Evolutionary conservation across 2,113 vertebrate genomes (phyloP).

Genomic region (Grantiella picta): DNA sequence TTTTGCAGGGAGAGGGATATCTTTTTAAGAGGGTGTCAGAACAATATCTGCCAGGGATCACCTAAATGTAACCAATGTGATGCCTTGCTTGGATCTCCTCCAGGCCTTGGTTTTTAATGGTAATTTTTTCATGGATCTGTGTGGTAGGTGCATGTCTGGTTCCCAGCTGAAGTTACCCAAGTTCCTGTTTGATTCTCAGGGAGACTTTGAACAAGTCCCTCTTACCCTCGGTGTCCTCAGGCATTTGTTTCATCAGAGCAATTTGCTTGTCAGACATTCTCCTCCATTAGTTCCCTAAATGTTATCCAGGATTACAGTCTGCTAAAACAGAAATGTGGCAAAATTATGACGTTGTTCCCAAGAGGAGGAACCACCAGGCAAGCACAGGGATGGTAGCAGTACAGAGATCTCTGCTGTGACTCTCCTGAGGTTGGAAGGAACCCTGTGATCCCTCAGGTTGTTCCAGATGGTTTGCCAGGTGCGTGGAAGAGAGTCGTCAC

Average conservation of each 20-base stretch:
- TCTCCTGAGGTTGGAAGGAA: neutral
- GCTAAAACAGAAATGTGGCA: neutral
- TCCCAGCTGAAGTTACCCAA: neutral
- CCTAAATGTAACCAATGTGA: neutral
- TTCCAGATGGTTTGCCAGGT: neutral
- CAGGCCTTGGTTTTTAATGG: neutral
- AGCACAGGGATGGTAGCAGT: fast-evolving
- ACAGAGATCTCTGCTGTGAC: fast-evolving
- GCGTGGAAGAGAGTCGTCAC: neutral
- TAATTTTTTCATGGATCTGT: neutral
- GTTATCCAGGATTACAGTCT: neutral
- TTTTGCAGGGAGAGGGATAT: neutral
- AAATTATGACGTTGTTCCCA: neutral
- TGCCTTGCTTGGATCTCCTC: neutral
- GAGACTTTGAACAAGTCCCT: neutral
- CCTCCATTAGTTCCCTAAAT: neutral
- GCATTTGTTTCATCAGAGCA: neutral
- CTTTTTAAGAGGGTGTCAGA: neutral
- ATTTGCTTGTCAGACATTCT: neutral
- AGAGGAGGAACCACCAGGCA: neutral
- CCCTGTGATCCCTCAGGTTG: neutral
- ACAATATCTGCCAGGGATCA: neutral
- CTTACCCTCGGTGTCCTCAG: neutral
- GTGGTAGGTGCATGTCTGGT: neutral
- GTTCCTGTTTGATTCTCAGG: neutral